These are phyloP conservation scores for Myrmophylax atrothorax DNA, from an alignment of 2,113 vertebrate species.

Conservation along the genomic window DNA sequence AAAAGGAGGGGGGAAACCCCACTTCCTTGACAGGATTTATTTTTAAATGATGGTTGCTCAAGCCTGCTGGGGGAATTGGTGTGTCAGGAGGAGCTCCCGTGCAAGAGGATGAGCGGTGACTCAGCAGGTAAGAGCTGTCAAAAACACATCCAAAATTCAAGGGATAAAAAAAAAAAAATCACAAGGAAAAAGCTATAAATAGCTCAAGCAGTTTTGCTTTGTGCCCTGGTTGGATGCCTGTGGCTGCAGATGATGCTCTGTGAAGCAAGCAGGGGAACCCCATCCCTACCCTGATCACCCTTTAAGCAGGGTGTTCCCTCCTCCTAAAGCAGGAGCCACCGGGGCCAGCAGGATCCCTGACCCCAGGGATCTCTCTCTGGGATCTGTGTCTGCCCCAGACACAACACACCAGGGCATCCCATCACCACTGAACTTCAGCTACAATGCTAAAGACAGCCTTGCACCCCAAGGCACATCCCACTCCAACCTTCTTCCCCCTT, in stretches of 20 bases:
- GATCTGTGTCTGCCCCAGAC: rapidly evolving
- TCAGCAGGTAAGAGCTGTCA: constrained; percentile 64
- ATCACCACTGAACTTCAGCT: neutral
- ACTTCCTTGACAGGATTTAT: constrained; percentile 14
- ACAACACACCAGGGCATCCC: rapidly evolving
- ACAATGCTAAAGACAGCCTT: neutral
- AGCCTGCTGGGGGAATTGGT: neutral
- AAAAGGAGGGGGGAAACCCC: neutral
- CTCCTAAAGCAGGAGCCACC: neutral
- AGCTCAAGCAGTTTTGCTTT: neutral
- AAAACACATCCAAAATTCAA: neutral
- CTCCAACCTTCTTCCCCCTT: neutral
- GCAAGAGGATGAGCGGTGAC: constrained; percentile 8
- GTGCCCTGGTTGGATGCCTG: neutral
- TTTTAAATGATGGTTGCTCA: constrained; percentile 16
- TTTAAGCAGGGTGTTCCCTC: rapidly evolving
- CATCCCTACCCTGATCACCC: rapidly evolving
- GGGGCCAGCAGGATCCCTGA: rapidly evolving
- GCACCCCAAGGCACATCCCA: rapidly evolving
- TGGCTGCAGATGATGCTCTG: neutral
- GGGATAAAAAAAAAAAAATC: neutral
- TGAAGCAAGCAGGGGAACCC: rapidly evolving
- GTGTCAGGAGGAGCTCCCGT: neutral
- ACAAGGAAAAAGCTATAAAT: constrained; percentile 3
- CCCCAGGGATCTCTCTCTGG: rapidly evolving